Evolutionary conservation across 1,140 invertebrate genomes (phyloP).

Genomic region (Drosophila cardini): DNA sequence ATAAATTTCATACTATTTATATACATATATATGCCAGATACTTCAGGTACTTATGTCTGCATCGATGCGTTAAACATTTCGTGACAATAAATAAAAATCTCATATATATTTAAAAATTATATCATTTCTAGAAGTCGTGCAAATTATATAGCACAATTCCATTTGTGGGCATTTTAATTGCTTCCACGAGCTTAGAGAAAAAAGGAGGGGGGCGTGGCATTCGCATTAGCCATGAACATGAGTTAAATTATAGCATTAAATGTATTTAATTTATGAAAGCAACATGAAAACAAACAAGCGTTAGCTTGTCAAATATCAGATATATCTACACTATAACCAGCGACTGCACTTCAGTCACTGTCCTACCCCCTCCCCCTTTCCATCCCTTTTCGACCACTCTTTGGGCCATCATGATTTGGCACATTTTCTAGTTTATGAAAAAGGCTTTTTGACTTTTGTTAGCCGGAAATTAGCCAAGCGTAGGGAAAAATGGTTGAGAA

Average conservation of each 20-base stretch:
- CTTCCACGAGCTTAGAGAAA: constrained; percentile 2
- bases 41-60: not conserved
- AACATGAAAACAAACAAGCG: constrained; percentile 57
- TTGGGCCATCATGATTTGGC: constrained; percentile 54
- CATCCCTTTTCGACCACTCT: not conserved
- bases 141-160: constrained; percentile 20
- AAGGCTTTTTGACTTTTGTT: constrained; percentile 41
- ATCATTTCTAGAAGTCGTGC: not conserved
- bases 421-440: constrained; percentile 42
- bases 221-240: constrained; percentile 70
- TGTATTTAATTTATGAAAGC: constrained; percentile 69
- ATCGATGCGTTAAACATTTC: constrained; percentile 11
- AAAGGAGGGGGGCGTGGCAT: constrained; percentile 43
- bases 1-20: not conserved
- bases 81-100: constrained; percentile 3
- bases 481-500: not conserved
- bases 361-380: not conserved
- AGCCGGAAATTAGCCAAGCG: not conserved
- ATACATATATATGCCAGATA: not conserved
- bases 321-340: constrained; percentile 48
- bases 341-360: constrained; percentile 20
- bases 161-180: constrained; percentile 46
- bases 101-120: not conserved
- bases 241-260: constrained; percentile 71
- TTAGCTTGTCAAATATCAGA: constrained; percentile 69